Evolutionary conservation across 2,888 invertebrate species (phyloP), one percentile per base, ranked within the genome.

Genomic region (Vannuccia rotundouncinata): DNA sequence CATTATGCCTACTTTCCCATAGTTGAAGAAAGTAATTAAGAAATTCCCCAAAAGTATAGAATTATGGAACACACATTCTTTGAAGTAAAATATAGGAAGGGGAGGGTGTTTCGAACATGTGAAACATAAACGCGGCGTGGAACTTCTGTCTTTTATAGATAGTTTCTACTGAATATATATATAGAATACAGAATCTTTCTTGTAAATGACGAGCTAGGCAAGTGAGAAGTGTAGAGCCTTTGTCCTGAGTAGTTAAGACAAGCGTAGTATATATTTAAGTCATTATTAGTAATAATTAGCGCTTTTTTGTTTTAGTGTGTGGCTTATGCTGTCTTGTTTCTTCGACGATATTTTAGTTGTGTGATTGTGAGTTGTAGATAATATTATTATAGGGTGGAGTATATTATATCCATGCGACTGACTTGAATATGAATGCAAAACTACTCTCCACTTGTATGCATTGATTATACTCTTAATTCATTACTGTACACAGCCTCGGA

Each of bases 261-360:
- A 17, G 66, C n/a, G n/a, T n/a, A n/a, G 66, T 22, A 13, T 17
- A 22, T 45, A 66, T 22, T 2, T 22, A 66, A 27, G 66, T 66
- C 25, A 66, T 66, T 66, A 66, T 66, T 66, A 66, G 66, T 66
- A 66, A 13, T 66, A 66, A 66, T 66, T 66, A 66, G 66, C 66
- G 66, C 5, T 66, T 66, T 66, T 66, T 2, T 66, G 25, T 5
- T n/a, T n/a, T n/a, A n/a, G n/a, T n/a, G n/a, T n/a, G n/a, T n/a
- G n/a, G n/a, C n/a, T n/a, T 22, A 5, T 66, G 25, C 66, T 66
- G 66, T 22, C 66, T 13, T 66, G 2, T 22, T 66, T 66, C n/a
- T n/a, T n/a, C n/a, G n/a, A n/a, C n/a, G n/a, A n/a, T n/a, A n/a
- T n/a, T n/a, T n/a, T n/a, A n/a, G n/a, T n/a, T n/a, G n/a, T n/a